Base-by-base conservation (phyloP, 1,140 invertebrate species). In the Solenopsis invicta region DNA sequence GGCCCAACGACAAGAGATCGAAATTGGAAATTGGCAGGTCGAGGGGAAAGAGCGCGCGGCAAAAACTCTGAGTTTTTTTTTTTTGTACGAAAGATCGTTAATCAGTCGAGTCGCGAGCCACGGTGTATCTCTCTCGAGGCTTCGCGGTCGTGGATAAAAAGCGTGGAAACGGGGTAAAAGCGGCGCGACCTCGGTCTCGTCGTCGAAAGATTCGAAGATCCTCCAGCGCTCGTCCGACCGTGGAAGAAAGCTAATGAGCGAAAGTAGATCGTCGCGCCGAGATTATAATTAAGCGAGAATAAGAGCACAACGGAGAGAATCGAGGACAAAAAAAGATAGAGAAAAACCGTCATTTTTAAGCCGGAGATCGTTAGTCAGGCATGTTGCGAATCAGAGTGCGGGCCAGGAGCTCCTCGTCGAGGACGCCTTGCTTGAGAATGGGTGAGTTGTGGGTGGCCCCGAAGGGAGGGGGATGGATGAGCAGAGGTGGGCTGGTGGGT, bases 301-400 rank as follows among this genome's bases (percentile, higher is more conserved):
- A 72, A 87, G 85, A 59, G 76, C 76, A 77, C 64, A 90, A 72
- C 62, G 54, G 61, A 16, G 74, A 5, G 76, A 61, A 85, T 81
- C 77, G 81, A 34, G 76, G 34, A 66, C 69, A 71, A 78, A 81
- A 89, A 85, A 86, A 21, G 81, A 41, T 59, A 61, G 37, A 18
- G 81, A 66, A 56, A 62, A 80, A 88, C 82, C 87, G 67, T 86
- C 89, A 87, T 92, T 91, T 92, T 92, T 91, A 88, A 90, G 87
- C 59, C 80, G 56, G 69, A 59, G 91, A 92, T 91, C 91, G 91
- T 92, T 92, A 92, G 91, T 69, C 87, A 67, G 71, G 84, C 86
- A 76, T 90, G 91, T 92, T 92, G 76, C 91, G 87, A 93, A 93
- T 92, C 89, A 77, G 91, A 93, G 93, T 93, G 92, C 92, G 93